Evolutionary conservation across 1,140 invertebrate species (phyloP).

Genomic region (Drosophila arawakana): DNA sequence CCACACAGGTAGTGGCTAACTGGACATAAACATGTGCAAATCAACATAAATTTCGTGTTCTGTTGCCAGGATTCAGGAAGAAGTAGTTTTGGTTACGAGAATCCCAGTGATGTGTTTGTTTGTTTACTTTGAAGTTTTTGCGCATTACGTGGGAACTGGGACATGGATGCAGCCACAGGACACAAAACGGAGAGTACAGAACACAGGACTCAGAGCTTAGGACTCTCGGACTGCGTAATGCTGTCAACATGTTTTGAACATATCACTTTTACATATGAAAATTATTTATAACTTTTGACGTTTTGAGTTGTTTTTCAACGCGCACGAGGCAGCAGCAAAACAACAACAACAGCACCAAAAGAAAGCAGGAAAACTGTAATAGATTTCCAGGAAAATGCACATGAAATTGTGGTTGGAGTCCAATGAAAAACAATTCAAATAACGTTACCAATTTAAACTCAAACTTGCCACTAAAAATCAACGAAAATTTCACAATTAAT

Average conservation of each 20-base stretch:
- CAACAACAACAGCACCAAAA: constrained; percentile 12
- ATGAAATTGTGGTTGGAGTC: constrained; percentile 1
- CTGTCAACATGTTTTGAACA: constrained; percentile 83
- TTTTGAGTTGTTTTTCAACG: constrained; percentile 62
- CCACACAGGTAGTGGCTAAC: constrained; percentile 68
- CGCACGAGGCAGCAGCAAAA: constrained; percentile 28
- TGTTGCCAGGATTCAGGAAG: constrained; percentile 17
- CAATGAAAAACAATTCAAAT: constrained; percentile 14
- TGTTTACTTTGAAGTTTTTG: constrained; percentile 79
- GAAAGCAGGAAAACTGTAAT: background rate
- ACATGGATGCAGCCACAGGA: constrained; percentile 55
- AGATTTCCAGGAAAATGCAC: background rate
- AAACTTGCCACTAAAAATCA: background rate
- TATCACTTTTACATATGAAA: constrained; percentile 82
- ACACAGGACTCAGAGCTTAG: constrained; percentile 30
- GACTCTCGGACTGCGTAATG: constrained; percentile 41
- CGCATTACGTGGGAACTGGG: constrained; percentile 67
- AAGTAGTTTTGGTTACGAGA: background rate
- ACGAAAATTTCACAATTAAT: background rate
- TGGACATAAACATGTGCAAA: constrained; percentile 83
- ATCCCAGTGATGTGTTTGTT: constrained; percentile 75
- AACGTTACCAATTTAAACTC: background rate
- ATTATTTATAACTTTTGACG: constrained; percentile 81
- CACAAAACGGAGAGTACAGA: constrained; percentile 1
- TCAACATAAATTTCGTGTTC: constrained; percentile 72